These are phyloP conservation scores for Sternotherus odoratus DNA, from an alignment of 2,797 vertebrate species.

Conservation along the genomic window DNA sequence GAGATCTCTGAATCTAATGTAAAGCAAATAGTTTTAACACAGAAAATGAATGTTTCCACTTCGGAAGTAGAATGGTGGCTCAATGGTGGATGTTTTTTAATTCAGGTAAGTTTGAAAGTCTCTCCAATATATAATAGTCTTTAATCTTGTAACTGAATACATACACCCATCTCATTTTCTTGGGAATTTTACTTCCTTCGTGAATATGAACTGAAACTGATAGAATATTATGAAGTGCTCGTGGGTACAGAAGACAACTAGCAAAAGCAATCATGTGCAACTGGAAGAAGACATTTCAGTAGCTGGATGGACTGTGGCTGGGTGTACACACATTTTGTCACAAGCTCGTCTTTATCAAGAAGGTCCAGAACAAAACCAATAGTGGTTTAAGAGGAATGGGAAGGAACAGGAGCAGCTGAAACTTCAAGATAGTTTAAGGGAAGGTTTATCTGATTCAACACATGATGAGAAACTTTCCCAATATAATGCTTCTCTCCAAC, in stretches of 20 bases:
- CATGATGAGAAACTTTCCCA: neutral
- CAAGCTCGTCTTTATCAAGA: constrained; percentile 46
- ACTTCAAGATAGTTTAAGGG: constrained; percentile 47
- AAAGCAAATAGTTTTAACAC: neutral
- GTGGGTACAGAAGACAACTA: neutral
- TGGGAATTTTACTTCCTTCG: neutral
- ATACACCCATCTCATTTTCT: neutral
- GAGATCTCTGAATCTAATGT: neutral
- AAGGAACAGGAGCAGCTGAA: constrained; percentile 31
- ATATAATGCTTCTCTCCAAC: neutral
- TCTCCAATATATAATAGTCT: neutral
- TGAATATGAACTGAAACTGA: neutral
- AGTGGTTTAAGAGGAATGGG: constrained; percentile 26
- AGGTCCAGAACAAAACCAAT: constrained; percentile 44
- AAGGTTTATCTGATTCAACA: constrained; percentile 45
- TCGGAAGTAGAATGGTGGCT: neutral
- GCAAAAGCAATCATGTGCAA: neutral
- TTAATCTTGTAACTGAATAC: constrained; percentile 11
- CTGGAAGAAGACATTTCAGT: neutral
- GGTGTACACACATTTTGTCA: neutral
- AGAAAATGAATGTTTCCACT: neutral
- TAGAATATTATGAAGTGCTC: neutral
- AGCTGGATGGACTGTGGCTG: fast-evolving
- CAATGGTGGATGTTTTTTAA: neutral
- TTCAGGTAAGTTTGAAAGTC: neutral